Evolutionary conservation across 2,113 vertebrate species (phyloP).

Genomic region (Plecturocebus donacophilus): DNA sequence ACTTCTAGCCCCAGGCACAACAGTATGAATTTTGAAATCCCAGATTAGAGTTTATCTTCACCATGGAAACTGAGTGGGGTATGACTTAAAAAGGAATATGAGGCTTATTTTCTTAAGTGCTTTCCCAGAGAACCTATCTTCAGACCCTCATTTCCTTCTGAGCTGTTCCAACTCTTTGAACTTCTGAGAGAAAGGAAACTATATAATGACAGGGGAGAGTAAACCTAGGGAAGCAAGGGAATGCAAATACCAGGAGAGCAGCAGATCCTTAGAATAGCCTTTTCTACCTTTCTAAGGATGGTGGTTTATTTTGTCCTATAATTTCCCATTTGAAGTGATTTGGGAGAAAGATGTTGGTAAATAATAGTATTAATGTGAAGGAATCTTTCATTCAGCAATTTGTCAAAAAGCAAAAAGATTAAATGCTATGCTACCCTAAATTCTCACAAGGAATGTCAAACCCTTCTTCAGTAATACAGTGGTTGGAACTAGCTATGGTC

Average conservation of each 20-base stretch:
- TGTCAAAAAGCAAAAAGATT: neutral
- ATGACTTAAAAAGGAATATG: neutral
- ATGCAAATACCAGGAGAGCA: neutral
- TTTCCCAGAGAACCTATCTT: neutral
- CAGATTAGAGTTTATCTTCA: neutral
- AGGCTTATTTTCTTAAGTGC: neutral
- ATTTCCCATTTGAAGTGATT: neutral
- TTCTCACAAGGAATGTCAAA: neutral
- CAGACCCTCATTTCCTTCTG: neutral
- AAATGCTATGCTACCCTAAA: neutral
- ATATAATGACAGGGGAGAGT: neutral
- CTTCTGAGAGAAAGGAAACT: neutral
- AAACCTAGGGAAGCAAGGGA: neutral
- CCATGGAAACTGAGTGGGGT: neutral
- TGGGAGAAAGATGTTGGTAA: neutral
- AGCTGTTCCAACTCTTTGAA: neutral
- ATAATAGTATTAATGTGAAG: neutral
- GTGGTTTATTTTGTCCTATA: neutral
- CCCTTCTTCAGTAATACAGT: neutral
- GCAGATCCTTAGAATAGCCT: neutral
- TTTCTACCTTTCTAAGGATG: neutral
- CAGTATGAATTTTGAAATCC: neutral
- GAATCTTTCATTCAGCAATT: neutral
- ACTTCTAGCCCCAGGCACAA: neutral
- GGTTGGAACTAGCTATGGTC: neutral